Evolutionary conservation across 2,888 invertebrate genomes (phyloP).

Genomic region (Phyllotreta striolata): DNA sequence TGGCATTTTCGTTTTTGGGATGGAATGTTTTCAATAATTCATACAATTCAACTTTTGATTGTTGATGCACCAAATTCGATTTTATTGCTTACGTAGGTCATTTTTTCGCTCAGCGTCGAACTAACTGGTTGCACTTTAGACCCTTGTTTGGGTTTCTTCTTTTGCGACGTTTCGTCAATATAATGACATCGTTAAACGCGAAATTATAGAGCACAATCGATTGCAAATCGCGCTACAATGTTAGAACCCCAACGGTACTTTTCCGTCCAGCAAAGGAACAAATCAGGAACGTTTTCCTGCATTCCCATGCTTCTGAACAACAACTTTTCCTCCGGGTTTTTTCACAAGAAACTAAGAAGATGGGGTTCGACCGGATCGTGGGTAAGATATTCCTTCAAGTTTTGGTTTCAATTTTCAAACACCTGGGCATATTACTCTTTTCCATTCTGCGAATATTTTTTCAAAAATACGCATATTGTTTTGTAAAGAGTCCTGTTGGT

Average conservation of each 20-base stretch:
- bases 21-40: constrained; percentile 14
- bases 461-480: constrained; percentile 33
- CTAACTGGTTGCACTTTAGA: constrained; percentile 36
- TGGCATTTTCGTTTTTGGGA: background rate
- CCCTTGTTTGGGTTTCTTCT: constrained; percentile 30
- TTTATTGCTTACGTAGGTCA: constrained; percentile 35
- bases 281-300: constrained; percentile 61
- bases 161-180: constrained; percentile 6
- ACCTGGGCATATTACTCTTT: background rate
- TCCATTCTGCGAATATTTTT: background rate
- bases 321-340: constrained; percentile 67
- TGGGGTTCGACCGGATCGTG: constrained; percentile 81
- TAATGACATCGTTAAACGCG: constrained; percentile 1
- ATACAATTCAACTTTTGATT: constrained; percentile 19
- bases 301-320: constrained; percentile 65
- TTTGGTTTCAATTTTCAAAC: background rate
- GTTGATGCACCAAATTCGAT: constrained; percentile 29
- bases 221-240: constrained; percentile 44
- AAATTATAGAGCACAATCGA: constrained; percentile 7
- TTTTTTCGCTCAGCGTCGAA: constrained; percentile 12
- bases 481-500: constrained; percentile 69
- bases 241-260: constrained; percentile 52
- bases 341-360: constrained; percentile 72
- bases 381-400: constrained; percentile 60
- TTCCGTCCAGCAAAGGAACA: constrained; percentile 53